Percentiles rank a stretch among this genome's conserved stretches.
These are phyloP conservation scores for Chaitophorus viminalis DNA, from an alignment of 2,888 invertebrate species.

Conservation along the genomic window DNA sequence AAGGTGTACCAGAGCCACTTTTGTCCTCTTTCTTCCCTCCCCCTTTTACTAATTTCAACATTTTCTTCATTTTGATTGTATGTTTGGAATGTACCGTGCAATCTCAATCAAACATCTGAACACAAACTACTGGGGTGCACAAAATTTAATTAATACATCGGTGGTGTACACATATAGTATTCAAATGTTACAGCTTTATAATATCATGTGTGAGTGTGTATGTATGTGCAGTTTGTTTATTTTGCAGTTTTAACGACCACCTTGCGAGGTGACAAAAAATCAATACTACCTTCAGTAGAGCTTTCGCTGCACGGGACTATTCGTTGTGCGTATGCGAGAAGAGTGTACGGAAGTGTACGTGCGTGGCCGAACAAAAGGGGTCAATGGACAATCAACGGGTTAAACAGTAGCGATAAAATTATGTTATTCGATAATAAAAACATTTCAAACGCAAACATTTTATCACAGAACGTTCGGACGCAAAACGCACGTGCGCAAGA, in stretches of 20 bases:
- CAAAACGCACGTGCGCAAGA: not conserved
- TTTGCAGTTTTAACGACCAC: constrained; percentile 23
- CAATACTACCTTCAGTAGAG: constrained; percentile 38
- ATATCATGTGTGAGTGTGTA: not conserved
- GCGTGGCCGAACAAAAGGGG: not conserved
- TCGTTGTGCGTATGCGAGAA: no score
- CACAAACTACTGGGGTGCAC: constrained; percentile 9
- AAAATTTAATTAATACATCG: not conserved
- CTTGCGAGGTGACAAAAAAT: constrained; percentile 32
- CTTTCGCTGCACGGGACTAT: not conserved
- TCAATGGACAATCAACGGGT: not conserved
- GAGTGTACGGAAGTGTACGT: not conserved
- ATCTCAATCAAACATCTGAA: not conserved
- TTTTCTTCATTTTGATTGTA: constrained; percentile 65
- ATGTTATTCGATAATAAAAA: not conserved
- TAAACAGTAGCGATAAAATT: not conserved
- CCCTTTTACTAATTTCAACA: constrained; percentile 66
- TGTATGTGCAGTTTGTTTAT: constrained; percentile 10
- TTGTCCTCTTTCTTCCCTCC: constrained; percentile 65
- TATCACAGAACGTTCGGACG: not conserved
- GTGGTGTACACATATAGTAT: not conserved
- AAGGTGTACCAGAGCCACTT: constrained; percentile 64
- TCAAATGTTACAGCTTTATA: not conserved
- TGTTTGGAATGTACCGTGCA: not conserved
- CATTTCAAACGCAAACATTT: not conserved